These are phyloP conservation scores for Yponomeuta plumbellus DNA, from an alignment of 2,888 invertebrate species.

Conservation along the genomic window DNA sequence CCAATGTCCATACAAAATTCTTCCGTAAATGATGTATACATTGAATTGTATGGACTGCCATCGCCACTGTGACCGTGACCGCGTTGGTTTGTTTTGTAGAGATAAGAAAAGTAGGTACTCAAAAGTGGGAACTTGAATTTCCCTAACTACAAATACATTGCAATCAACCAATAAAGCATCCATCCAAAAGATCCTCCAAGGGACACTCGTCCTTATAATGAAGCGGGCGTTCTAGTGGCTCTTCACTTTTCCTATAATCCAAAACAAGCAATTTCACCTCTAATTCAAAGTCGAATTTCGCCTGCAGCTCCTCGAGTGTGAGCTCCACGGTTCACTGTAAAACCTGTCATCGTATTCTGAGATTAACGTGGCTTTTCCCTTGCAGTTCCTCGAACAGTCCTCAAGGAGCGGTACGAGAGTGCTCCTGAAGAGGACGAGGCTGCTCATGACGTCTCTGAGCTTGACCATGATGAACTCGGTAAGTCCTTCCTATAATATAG, in stretches of 20 bases:
- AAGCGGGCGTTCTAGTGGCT: background rate
- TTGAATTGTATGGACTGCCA: too few species aligned
- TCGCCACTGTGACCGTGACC: too few species aligned
- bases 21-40: too few species aligned
- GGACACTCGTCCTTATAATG: slow-evolving; percentile 14
- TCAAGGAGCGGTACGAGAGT: slow-evolving; percentile 89
- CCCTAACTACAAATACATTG: background rate
- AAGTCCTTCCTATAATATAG: slow-evolving; percentile 42
- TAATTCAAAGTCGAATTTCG: background rate
- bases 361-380: slow-evolving; percentile 43
- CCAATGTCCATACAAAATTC: too few species aligned
- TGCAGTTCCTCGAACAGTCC: slow-evolving; percentile 88
- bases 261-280: background rate
- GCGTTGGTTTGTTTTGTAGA: too few species aligned
- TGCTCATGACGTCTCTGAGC: slow-evolving; percentile 68
- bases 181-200: background rate
- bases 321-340: background rate
- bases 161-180: background rate
- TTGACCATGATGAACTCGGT: slow-evolving; percentile 72
- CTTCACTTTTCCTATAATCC: background rate
- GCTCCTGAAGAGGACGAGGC: slow-evolving; percentile 87
- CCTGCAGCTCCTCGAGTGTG: background rate
- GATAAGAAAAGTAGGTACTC: too few species aligned
- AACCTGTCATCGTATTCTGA: background rate
- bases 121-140: background rate